Evolutionary conservation across 2,113 vertebrate species (phyloP), one percentile per base, ranked within the genome.

Genomic region (Myotis brandtii): DNA sequence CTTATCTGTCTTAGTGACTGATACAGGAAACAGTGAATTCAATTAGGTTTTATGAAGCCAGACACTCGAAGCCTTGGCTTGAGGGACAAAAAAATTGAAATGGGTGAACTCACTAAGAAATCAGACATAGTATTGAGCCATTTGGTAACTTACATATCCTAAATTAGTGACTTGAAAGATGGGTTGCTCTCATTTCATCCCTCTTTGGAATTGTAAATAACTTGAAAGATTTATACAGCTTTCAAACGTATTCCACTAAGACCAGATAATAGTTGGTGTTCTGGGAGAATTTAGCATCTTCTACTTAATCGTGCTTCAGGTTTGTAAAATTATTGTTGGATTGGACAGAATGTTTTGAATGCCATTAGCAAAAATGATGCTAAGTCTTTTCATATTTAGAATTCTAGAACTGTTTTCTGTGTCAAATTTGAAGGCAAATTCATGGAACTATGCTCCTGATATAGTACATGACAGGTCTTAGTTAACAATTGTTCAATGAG

Each of bases 31-130:
- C 85, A 79, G 8, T n/a, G 48, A 91, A n/a, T 66, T 73, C 88
- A 96, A 93, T 97, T 84, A 94, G 92, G 17, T 89, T 91, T 93
- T 84, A 79, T 48, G 73, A 89, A 90, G 27, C 27, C 67, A 70
- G 66, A 88, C 25, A 86, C 52, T 92, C 14, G 27, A 72, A 83
- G 69, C 25, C n/a, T 95, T 95, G 92, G 23, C 48, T 85, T 89
- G 59, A 90, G 80, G 56, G 72, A 54, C 66, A 90, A 25, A 32
- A 70, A 12, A 18, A 81, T 84, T 90, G 80, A 90, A 89, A 88
- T 66, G 86, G 59, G 48, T 34, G 62, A 86, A 70, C n/a, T 75
- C 73, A 72, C n/a, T 84, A 75, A 72, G 72, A 95, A 82, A 82
- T 93, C 48, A n/a, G 13, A 48, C 23, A 66, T 66, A 32, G 32